phyloP scores from a whole-genome alignment of 2,888 invertebrate species.

The Congeria kusceri region DNA sequence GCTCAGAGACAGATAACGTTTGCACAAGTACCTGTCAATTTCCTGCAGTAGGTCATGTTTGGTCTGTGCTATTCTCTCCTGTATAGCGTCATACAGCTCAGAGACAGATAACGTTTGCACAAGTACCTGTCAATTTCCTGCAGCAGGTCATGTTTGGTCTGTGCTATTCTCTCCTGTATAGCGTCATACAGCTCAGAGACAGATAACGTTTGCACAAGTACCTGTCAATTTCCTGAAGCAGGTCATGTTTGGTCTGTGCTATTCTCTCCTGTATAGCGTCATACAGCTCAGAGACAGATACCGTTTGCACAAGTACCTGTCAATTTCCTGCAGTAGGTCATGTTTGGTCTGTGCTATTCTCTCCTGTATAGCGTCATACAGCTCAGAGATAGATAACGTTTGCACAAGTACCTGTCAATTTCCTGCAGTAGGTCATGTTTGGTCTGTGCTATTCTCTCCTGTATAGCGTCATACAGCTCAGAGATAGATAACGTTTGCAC shows the following conservation, averaged over 20 bases:
- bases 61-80: slow-evolving; percentile 89
- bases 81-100: slow-evolving; percentile 89
- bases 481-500: slow-evolving; percentile 85
- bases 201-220: slow-evolving; percentile 78
- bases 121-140: slow-evolving; percentile 89
- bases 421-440: slow-evolving; percentile 89
- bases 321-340: slow-evolving; percentile 89
- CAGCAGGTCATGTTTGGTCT: slow-evolving; percentile 89
- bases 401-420: slow-evolving; percentile 87
- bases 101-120: slow-evolving; percentile 85
- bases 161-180: slow-evolving; percentile 89
- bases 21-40: slow-evolving; percentile 87
- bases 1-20: slow-evolving; percentile 86
- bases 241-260: slow-evolving; percentile 89
- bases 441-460: slow-evolving; percentile 89
- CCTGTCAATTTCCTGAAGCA: slow-evolving; percentile 89
- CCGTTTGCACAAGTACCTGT: slow-evolving; percentile 86
- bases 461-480: slow-evolving; percentile 89
- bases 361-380: slow-evolving; percentile 90
- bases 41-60: slow-evolving; percentile 89
- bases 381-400: slow-evolving; percentile 86
- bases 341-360: slow-evolving; percentile 90
- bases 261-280: slow-evolving; percentile 90
- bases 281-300: slow-evolving; percentile 88
- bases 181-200: slow-evolving; percentile 90